Evolutionary conservation across 2,113 vertebrate species (phyloP).

Genomic region (Myanophis thanlyinensis): DNA sequence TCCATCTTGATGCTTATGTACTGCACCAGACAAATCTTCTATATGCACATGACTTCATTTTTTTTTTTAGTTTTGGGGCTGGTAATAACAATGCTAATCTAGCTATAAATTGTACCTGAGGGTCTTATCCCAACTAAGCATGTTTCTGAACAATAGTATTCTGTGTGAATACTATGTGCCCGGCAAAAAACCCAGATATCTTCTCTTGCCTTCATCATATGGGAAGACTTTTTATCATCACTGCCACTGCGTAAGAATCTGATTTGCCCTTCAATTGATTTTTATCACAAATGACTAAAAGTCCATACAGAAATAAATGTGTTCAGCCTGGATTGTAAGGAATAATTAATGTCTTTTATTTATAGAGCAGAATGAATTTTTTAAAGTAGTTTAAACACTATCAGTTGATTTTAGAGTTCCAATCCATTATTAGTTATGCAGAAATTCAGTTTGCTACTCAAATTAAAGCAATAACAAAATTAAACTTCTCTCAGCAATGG

Average conservation of each 20-base stretch:
- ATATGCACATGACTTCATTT: background rate
- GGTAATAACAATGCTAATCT: background rate
- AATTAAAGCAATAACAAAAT: conserved; percentile 3
- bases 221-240: background rate
- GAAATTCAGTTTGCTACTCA: conserved; percentile 45
- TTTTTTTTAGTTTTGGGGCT: background rate
- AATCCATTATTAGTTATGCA: conserved; percentile 21
- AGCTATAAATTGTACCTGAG: background rate
- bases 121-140: background rate
- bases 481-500: background rate
- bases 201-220: no score
- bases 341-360: conserved; percentile 1
- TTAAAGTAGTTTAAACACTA: background rate
- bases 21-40: background rate
- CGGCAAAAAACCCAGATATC: background rate
- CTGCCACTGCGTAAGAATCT: background rate
- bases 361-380: background rate
- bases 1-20: background rate
- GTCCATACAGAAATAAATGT: background rate
- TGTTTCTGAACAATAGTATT: background rate
- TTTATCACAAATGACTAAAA: background rate
- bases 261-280: background rate
- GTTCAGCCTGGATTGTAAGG: background rate
- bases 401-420: conserved; percentile 12
- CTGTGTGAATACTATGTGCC: background rate